A percentile compares a stretch with the other conserved stretches of the same genome.
Evolutionary conservation across 1,140 invertebrate species (phyloP).

Genomic region (Formica exsecta): DNA sequence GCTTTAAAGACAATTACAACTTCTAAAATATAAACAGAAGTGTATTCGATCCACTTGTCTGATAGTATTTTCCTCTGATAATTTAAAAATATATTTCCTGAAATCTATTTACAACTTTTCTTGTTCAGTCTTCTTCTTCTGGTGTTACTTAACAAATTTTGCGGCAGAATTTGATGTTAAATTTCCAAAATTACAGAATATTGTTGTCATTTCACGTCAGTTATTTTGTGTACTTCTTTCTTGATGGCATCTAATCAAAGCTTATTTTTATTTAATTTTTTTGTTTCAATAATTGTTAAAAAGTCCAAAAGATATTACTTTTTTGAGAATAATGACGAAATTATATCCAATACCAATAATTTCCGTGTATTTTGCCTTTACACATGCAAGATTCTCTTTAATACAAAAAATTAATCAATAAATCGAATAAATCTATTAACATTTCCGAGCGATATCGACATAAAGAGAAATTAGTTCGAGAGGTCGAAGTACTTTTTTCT

Average conservation of each 20-base stretch:
- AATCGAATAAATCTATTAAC: no score
- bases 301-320: not conserved
- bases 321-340: not conserved
- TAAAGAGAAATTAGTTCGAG: not conserved
- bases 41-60: not conserved
- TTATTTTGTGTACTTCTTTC: not conserved
- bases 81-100: not conserved
- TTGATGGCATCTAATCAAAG: not conserved
- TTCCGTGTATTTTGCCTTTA: no score
- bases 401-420: not conserved
- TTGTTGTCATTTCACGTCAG: not conserved
- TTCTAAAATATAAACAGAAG: no score
- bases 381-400: not conserved
- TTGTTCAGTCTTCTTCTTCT: not conserved
- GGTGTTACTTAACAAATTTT: not conserved
- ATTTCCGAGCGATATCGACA: no score
- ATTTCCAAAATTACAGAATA: not conserved
- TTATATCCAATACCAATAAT: not conserved
- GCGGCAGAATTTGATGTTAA: not conserved
- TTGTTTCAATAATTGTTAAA: not conserved
- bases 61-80: not conserved
- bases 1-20: no score
- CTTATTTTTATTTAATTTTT: not conserved
- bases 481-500: not conserved
- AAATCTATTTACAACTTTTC: constrained; percentile 22